Conservation (phyloP, 2,888 invertebrate genomes). For the Agriotes lineatus region DNA sequence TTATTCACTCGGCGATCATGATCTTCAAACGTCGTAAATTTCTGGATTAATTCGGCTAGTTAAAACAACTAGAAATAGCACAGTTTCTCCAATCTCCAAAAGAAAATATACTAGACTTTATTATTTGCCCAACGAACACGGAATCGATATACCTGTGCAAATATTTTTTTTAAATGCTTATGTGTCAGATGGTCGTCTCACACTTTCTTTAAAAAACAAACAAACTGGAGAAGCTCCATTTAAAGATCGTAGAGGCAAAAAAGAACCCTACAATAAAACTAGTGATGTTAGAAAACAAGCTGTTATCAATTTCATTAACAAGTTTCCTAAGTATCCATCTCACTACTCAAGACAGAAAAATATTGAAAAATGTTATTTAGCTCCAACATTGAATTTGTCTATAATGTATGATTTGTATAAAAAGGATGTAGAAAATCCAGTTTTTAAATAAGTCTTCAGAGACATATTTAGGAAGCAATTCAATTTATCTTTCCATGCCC, state of each 20-base stretch:
- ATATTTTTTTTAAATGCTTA: neutral
- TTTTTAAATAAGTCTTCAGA: neutral
- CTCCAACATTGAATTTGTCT: neutral
- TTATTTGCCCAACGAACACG: neutral
- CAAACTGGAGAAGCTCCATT: neutral
- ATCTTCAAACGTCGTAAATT: neutral
- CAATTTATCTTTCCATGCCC: neutral
- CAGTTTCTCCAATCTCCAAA: neutral
- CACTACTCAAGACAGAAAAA: neutral
- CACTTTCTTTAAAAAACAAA: neutral
- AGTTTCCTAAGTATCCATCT: neutral
- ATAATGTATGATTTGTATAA: neutral
- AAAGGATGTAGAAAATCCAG: neutral
- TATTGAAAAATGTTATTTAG: neutral
- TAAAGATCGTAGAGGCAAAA: neutral
- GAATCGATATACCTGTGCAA: neutral
- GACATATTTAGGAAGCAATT: neutral
- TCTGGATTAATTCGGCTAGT: neutral
- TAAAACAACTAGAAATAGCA: neutral
- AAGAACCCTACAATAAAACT: neutral
- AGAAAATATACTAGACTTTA: neutral
- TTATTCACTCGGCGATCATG: neutral
- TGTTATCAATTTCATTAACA: neutral
- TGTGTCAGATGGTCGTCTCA: neutral
- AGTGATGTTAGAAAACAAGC: neutral